Evolutionary conservation across 2,888 invertebrate genomes (phyloP), one percentile per base, ranked within the genome.

Genomic region (Polydrusus pterygomalis): DNA sequence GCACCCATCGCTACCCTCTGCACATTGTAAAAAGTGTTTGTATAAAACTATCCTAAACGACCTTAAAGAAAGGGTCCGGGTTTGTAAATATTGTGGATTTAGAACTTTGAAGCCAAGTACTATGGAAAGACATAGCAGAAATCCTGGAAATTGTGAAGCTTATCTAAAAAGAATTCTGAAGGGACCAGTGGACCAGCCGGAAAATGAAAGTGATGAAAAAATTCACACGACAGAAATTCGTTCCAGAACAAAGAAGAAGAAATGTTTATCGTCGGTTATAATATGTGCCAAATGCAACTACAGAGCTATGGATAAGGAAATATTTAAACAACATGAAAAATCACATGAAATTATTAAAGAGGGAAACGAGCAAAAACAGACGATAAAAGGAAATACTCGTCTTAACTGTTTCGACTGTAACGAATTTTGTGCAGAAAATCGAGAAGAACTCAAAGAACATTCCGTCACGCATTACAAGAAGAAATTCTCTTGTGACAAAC

Each of bases 201-300:
- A 51, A 7, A 51, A 13, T 51, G 51, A 49, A 17, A 49, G 51
- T 20, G 51, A 20, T 20, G 2, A 20, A 7, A 25, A 49, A 49
- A 49, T 13, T 34, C 34, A 8, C 15, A n/a, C 1, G 25, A 5
- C 25, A 25, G 25, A 1, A 47, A 15, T 18, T 18, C 2, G 18
- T 18, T 45, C 45, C 45, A 45, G n/a, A 17, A 43, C 1, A n/a
- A 43, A 10, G 43, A 43, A n/a, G 13, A 1, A 43, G n/a, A 13
- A 43, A 43, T 13, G 13, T 13, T 5, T 13, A n/a, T 7, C 51
- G 1, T 9, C 18, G 18, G 3, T 34, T 15, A 8, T 56, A 34
- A 56, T 56, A 11, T 56, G 56, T 34, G 56, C 56, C 13, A 30
- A 30, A n/a, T 56, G 56, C 30, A 34, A 56, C n/a, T 56, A n/a